Evolutionary conservation across 2,113 vertebrate genomes (phyloP).

Genomic region (Heterochromis multidens): DNA sequence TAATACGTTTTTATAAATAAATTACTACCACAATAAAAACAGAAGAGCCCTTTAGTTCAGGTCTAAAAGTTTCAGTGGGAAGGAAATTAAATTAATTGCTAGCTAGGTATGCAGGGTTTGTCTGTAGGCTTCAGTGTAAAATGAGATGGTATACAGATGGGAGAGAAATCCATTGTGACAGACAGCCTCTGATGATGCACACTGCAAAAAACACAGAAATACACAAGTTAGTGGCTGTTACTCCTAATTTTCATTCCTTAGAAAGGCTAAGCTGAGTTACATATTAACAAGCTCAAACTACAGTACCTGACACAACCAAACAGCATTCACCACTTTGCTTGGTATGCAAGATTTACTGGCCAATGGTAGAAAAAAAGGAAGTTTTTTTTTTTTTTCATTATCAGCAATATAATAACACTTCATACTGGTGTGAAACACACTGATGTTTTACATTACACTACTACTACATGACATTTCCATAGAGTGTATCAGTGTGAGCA

Average conservation of each 20-base stretch:
- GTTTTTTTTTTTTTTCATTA: background rate
- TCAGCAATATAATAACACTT: background rate
- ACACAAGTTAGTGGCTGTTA: background rate
- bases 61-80: constrained; percentile 4
- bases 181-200: constrained; percentile 65
- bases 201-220: constrained; percentile 67
- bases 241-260: background rate
- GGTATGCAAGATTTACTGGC: background rate
- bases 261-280: background rate
- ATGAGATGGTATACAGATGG: constrained; percentile 34
- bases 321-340: background rate
- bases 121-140: constrained; percentile 60
- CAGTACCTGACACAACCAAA: background rate
- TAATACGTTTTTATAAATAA: constrained; percentile 43
- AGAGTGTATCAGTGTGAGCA: background rate
- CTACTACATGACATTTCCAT: background rate
- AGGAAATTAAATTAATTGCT: constrained; percentile 62
- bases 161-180: constrained; percentile 75
- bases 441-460: background rate
- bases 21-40: background rate
- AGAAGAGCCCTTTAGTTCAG: constrained; percentile 10
- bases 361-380: background rate
- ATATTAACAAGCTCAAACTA: constrained; percentile 10
- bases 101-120: constrained; percentile 65
- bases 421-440: background rate